These are phyloP conservation scores for Zaprionus ghesquierei DNA, from an alignment of 1,140 invertebrate genomes.

Conservation along the genomic window DNA sequence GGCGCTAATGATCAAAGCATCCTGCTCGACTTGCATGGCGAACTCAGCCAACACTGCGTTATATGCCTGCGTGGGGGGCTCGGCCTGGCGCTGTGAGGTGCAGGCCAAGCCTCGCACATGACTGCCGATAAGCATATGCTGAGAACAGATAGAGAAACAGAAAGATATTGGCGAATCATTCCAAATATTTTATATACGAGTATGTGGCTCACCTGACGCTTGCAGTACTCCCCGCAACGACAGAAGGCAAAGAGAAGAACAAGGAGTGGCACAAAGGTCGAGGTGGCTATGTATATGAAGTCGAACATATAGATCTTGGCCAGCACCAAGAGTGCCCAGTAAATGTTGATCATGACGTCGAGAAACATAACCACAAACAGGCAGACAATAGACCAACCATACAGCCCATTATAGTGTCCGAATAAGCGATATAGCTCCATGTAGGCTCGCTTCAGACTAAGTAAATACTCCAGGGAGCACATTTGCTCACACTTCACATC, in stretches of 20 bases:
- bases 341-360: slow-evolving; percentile 60
- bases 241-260: slow-evolving; percentile 46
- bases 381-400: slow-evolving; percentile 58
- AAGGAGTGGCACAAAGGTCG: slow-evolving; percentile 29
- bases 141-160: no score
- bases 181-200: neutral
- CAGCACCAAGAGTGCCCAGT: slow-evolving; percentile 54
- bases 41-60: slow-evolving; percentile 53
- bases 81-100: slow-evolving; percentile 5
- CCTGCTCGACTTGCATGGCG: slow-evolving; percentile 64
- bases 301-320: slow-evolving; percentile 31
- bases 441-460: slow-evolving; percentile 52
- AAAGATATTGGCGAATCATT: neutral
- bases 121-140: slow-evolving; percentile 56
- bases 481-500: slow-evolving; percentile 45
- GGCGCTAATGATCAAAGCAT: slow-evolving; percentile 53
- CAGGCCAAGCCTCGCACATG: slow-evolving; percentile 46
- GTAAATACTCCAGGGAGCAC: slow-evolving; percentile 57
- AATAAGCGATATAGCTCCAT: slow-evolving; percentile 54
- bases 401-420: slow-evolving; percentile 45
- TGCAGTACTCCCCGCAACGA: slow-evolving; percentile 54
- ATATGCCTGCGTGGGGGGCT: slow-evolving; percentile 27
- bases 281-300: slow-evolving; percentile 34
- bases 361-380: slow-evolving; percentile 64
- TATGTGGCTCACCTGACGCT: slow-evolving; percentile 39